A percentile compares a stretch with the other conserved stretches of the same genome.
Conservation (phyloP, 30 jellyfish, hydroid and myxozoan genomes). For the Turritopsis dohrnii region DNA sequence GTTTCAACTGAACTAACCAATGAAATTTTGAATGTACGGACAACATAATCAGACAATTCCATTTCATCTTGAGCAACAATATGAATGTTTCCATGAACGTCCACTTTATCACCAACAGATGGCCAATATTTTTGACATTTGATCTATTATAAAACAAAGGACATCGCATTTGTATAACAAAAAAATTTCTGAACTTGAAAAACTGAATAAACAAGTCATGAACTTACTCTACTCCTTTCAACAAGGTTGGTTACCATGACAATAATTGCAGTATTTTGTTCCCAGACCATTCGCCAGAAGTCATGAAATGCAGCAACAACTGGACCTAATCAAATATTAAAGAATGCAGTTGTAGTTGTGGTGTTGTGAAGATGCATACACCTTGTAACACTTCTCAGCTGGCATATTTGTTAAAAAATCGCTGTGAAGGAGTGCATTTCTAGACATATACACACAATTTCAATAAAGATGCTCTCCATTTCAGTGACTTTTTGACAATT, state of each 20-base stretch:
- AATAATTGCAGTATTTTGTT: constrained; percentile 70
- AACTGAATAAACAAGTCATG: not conserved
- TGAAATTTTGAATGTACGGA: constrained; percentile 55
- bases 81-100: constrained; percentile 61
- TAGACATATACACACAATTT: too few relatives aligned
- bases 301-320: constrained; percentile 87
- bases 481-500: too few relatives aligned
- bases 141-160: constrained; percentile 35
- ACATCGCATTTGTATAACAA: not conserved
- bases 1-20: constrained; percentile 43
- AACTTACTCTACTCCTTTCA: constrained; percentile 76
- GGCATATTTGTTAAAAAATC: too few relatives aligned
- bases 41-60: constrained; percentile 84
- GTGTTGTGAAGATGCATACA: too few relatives aligned
- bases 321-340: constrained; percentile 65
- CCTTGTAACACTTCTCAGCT: too few relatives aligned
- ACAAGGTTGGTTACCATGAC: constrained; percentile 93
- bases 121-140: constrained; percentile 98
- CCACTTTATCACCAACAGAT: constrained; percentile 42
- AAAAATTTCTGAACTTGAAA: not conserved
- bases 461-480: too few relatives aligned
- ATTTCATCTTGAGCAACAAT: constrained; percentile 73
- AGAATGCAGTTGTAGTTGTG: too few relatives aligned
- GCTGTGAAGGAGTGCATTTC: too few relatives aligned
- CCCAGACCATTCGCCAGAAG: constrained; percentile 99